Percentiles rank a stretch among this genome's conserved stretches.
phyloP scores from a whole-genome alignment of 2,888 invertebrate species.

The Synergus laeviventris region DNA sequence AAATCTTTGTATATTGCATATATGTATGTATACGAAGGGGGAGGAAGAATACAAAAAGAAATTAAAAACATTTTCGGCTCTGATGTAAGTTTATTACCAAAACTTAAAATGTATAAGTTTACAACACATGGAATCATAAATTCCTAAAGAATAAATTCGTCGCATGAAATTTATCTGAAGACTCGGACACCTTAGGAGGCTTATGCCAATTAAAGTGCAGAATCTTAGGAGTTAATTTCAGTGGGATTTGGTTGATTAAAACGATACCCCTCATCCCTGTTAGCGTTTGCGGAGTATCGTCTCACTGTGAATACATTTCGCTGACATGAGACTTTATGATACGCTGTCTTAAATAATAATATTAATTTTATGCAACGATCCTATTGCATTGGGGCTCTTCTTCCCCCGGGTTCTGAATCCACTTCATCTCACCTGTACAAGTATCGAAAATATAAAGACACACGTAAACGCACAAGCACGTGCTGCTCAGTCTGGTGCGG shows the following conservation, averaged over 20 bases:
- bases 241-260: constrained; percentile 34
- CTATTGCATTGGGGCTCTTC: constrained; percentile 17
- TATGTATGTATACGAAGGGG: no score
- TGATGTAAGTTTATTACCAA: no score
- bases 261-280: constrained; percentile 31
- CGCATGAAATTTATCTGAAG: constrained; percentile 18
- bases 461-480: constrained; percentile 53
- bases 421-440: constrained; percentile 51
- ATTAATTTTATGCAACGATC: constrained; percentile 40
- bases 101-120: no score
- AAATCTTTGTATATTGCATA: no score
- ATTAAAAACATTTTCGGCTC: no score
- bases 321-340: constrained; percentile 38
- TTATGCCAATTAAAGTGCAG: constrained; percentile 36
- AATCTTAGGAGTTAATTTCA: constrained; percentile 40
- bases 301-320: constrained; percentile 25
- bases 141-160: constrained; percentile 17
- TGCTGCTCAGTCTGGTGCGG: constrained; percentile 59
- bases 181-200: constrained; percentile 32
- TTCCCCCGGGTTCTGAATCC: constrained; percentile 37
- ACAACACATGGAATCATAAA: neutral
- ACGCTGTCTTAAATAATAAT: constrained; percentile 40
- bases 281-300: constrained; percentile 6
- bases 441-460: constrained; percentile 46
- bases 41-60: no score